Base-by-base conservation (phyloP, 1,140 invertebrate genomes). In the Anastrepha obliqua region DNA sequence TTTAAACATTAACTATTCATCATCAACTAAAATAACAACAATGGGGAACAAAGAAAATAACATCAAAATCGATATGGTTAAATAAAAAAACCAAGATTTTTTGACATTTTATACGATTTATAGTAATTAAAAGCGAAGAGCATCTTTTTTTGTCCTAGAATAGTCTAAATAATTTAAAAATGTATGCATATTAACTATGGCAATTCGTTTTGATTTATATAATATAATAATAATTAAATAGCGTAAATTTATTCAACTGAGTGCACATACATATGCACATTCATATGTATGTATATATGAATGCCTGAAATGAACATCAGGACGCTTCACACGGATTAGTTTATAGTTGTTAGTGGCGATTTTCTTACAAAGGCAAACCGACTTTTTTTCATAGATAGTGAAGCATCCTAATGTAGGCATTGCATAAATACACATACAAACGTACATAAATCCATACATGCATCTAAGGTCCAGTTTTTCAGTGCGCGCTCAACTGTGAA, bases 41-140 rank as follows among this genome's bases (percentile, higher is more conserved):
- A 74, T 13, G 39, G 13, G 44, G 64, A 67, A 67, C 3, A 67
- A 67, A 67, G 6, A 67, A 67, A 42, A 70, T 44, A 62, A 62
- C 60, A 55, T 8, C 2, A 55, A 55, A 55, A 55, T 55, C 29
- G 29, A 29, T 55, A 55, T 55, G 51, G 6, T 55, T 2, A 55
- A 55, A 29, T 29, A 8, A 1, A 20, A 67, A 67, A 67, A 67
- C 11, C 8, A 11, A 74, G 11, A 74, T 42, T 44, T 74, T 74
- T 74, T 44, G 67, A 74, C 67, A 44, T 74, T 74, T 74, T 74
- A 47, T 74, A 74, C 67, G 44, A 74, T 74, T 74, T 74, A 44
- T 74, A 74, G 67, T 47, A 74, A 7, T 74, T 44, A 74, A 42
- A 47, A 74, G 42, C n/a, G 42, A 17, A 42, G 13, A 74, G 39